phyloP scores from a whole-genome alignment of 1,140 invertebrate genomes.

The Latrodectus geometricus region DNA sequence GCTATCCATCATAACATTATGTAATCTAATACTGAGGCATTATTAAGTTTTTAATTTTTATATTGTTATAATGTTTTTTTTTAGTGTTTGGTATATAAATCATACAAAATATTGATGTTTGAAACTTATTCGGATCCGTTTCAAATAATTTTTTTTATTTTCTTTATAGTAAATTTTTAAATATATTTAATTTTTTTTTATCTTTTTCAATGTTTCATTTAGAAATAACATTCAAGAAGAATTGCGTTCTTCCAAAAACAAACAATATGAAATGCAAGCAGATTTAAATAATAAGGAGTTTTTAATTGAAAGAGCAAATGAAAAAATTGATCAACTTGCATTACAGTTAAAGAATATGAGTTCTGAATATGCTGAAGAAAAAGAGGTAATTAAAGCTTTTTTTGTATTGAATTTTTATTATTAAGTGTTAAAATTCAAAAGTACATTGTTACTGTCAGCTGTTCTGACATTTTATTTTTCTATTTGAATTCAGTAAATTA shows the following conservation, averaged over 20 bases:
- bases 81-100: no score
- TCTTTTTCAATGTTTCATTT: background rate
- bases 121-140: no score
- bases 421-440: background rate
- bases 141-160: no score
- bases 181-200: background rate
- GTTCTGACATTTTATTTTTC: background rate
- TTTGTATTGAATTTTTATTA: background rate
- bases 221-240: constrained; percentile 40
- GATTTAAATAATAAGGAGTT: constrained; percentile 39
- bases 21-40: no score
- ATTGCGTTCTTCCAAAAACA: constrained; percentile 28
- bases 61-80: no score
- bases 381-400: constrained; percentile 34
- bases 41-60: no score
- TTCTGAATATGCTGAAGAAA: constrained; percentile 35
- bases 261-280: constrained; percentile 43
- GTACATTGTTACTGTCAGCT: background rate
- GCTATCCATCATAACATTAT: no score
- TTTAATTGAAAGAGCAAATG: constrained; percentile 33
- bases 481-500: no score
- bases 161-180: no score
- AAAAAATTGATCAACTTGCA: constrained; percentile 6
- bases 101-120: no score
- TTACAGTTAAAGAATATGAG: constrained; percentile 17